Evolutionary conservation across 2,797 vertebrate species (phyloP), one percentile per base, ranked within the genome.

Genomic region (Allobates femoralis): DNA sequence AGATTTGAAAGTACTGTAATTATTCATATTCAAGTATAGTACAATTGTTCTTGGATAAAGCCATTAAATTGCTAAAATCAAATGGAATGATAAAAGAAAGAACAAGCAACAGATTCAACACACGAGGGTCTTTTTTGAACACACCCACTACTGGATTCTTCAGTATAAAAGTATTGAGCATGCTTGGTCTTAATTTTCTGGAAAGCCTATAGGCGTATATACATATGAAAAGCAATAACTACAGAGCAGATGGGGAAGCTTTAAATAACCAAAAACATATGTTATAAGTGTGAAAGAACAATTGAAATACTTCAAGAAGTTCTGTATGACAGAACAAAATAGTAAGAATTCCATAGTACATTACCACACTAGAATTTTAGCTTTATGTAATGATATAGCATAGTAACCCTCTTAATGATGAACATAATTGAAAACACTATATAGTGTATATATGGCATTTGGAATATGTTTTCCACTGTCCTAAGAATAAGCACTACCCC

Each of bases 261-360:
- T 23, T 78, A 78, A 30, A 78, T 78, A 78, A 78, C 30, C 30
- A 78, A 3, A 19, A 56, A 53, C 53, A 78, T 78, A 78, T 78
- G 75, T 23, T 78, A 23, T 34, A 78, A 21, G 28, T 78, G 75
- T 56, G 30, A 78, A 12, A 21, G 19, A 78, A 46, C 69, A 73
- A 34, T 46, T 46, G 19, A 67, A 67, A 12, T 34, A 73, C 32
- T 71, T 71, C 50, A 73, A n/a, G n/a, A n/a, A n/a, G n/a, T n/a
- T n/a, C n/a, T n/a, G n/a, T n/a, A n/a, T n/a, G n/a, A n/a, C n/a
- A n/a, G n/a, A n/a, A n/a, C n/a, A n/a, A n/a, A n/a, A n/a, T n/a
- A n/a, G n/a, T n/a, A n/a, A n/a, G n/a, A n/a, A n/a, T n/a, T n/a
- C n/a, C n/a, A n/a, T n/a, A n/a, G n/a, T n/a, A n/a, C n/a, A n/a